Base-by-base conservation (phyloP, 2,888 invertebrate species). In the Drosophila atripex region DNA sequence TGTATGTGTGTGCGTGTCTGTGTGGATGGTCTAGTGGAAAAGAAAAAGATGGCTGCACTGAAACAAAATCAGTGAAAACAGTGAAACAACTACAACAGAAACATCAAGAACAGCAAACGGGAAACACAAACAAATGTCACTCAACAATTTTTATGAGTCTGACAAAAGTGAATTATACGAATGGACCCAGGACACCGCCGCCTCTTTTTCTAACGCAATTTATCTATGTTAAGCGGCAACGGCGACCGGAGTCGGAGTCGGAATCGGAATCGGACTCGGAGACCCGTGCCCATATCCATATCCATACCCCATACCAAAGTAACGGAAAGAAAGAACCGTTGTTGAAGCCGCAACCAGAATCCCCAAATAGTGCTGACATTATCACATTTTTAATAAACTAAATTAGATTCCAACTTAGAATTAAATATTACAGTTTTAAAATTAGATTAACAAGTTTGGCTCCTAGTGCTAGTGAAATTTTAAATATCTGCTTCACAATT, bases 101-200 rank as follows among this genome's bases (percentile, higher is more conserved):
- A 46, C 39, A 41, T 70, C 70, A 79, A 79, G 63, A 64, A 78
- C 55, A 57, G 80, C 73, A 80, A 82, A 84, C 88, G 86, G 88
- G 86, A 83, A 88, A 84, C 86, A 88, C 88, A 84, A 88, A 84
- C 84, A 86, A 85, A 88, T 85, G 85, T 87, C 85, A 85, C 87
- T 85, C 85, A 85, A 88, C 85, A 80, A 85, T 85, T 85, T 84
- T 85, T 85, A 85, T 85, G 85, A 85, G 87, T 88, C 86, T 87
- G 88, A 88, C 85, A 88, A 85, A 86, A 88, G 88, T 88, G 85
- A 85, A 85, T 85, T 87, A 85, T 85, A 82, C 79, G 88, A 87
- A 87, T 82, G 82, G 86, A 87, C 82, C 86, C 88, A 49, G 80
- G 77, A 85, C 79, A 74, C 83, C 77, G 80, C 73, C 88, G 84